Percentiles rank a stretch among this genome's conserved stretches.
Evolutionary conservation across 64 coral and sea anemone species (phyloP).

Genomic region (Orbicella faveolata): DNA sequence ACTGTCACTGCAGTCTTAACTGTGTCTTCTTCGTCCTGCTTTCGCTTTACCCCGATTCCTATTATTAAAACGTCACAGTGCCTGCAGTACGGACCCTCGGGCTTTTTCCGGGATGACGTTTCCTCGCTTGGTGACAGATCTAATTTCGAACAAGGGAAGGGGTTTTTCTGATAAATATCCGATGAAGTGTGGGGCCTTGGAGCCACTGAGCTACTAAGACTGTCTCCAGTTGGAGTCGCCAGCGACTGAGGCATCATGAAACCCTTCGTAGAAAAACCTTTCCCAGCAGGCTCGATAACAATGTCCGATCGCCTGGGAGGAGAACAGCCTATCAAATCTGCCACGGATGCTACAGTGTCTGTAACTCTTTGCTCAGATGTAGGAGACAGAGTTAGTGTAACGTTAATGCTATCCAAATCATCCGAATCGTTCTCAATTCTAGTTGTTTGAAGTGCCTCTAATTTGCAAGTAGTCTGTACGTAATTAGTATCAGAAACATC

Average conservation of each 20-base stretch:
- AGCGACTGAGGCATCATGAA: neutral
- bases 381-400: conserved; percentile 91
- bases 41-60: conserved; percentile 87
- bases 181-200: conserved; percentile 27
- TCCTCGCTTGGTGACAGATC: conserved; percentile 39
- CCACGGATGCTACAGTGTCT: conserved; percentile 91
- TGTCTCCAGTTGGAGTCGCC: neutral
- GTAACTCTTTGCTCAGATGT: conserved; percentile 89
- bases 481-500: conserved; percentile 25
- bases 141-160: conserved; percentile 67
- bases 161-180: conserved; percentile 50
- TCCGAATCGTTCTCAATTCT: conserved; percentile 56
- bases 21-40: conserved; percentile 32
- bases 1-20: neutral
- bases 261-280: conserved; percentile 32
- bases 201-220: conserved; percentile 21
- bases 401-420: conserved; percentile 90
- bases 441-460: conserved; percentile 12
- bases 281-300: conserved; percentile 86
- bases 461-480: conserved; percentile 30
- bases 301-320: conserved; percentile 89
- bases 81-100: conserved; percentile 87
- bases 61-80: conserved; percentile 98
- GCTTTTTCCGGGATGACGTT: conserved; percentile 50
- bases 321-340: conserved; percentile 89